Percentiles rank a stretch among this genome's conserved stretches.
Conservation (phyloP, 1,140 invertebrate genomes). For the Chionoecetes opilio region DNA sequence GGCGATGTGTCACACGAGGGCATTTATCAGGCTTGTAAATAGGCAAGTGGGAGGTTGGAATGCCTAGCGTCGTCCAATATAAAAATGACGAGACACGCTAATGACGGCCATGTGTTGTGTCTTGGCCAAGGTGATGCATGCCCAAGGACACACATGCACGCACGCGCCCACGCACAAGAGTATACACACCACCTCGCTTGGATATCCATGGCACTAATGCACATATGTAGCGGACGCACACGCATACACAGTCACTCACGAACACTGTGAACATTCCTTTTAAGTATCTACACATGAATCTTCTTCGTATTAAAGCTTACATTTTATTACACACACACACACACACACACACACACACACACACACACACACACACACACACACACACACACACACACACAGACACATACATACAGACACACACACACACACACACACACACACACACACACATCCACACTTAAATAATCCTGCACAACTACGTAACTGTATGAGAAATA, state of each 20-base stretch:
- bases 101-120: slow-evolving; percentile 37
- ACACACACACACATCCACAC: too few species aligned
- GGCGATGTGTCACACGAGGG: slow-evolving; percentile 46
- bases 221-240: too few species aligned
- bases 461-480: too few species aligned
- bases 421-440: too few species aligned
- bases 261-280: too few species aligned
- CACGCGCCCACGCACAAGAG: background rate
- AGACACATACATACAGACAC: too few species aligned
- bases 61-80: slow-evolving; percentile 44
- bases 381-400: background rate
- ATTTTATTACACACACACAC: background rate
- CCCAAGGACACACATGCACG: slow-evolving; percentile 32
- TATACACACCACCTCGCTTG: background rate
- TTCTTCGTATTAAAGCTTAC: too few species aligned
- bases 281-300: background rate
- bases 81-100: slow-evolving; percentile 58
- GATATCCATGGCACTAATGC: too few species aligned
- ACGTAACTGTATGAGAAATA: too few species aligned
- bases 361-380: too few species aligned
- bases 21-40: slow-evolving; percentile 59
- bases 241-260: too few species aligned
- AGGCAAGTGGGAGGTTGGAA: background rate
- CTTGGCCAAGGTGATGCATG: background rate
- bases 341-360: too few species aligned